These are phyloP conservation scores for Alauda arvensis DNA, from an alignment of 2,797 vertebrate genomes.

Conservation along the genomic window DNA sequence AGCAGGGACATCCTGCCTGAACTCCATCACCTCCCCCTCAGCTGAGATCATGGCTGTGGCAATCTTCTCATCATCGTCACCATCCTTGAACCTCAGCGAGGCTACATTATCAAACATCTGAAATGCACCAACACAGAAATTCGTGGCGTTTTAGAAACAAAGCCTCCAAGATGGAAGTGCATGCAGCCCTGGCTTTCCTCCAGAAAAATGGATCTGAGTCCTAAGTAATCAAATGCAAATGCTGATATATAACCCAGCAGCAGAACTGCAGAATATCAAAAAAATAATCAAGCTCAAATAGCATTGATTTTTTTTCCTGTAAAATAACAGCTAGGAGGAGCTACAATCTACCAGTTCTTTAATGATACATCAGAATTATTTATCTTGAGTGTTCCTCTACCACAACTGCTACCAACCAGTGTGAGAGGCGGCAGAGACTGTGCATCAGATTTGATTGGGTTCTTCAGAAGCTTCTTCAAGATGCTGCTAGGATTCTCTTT, in stretches of 20 bases:
- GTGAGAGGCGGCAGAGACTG: background rate
- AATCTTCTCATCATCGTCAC: conserved; percentile 73
- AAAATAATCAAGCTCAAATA: background rate
- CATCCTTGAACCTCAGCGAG: conserved; percentile 80
- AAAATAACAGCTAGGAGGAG: background rate
- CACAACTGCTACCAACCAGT: background rate
- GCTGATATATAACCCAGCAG: background rate
- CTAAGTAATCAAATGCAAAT: background rate
- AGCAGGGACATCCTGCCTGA: conserved; percentile 76
- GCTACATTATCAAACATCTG: conserved; percentile 97
- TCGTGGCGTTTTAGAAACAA: background rate
- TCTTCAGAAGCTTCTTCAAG: background rate
- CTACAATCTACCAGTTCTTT: background rate
- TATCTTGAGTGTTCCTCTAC: background rate
- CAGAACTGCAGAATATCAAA: background rate
- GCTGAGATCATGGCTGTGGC: conserved; percentile 90
- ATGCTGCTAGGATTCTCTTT: background rate
- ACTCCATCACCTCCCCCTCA: conserved; percentile 89
- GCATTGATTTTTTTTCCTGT: background rate
- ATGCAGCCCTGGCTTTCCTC: background rate
- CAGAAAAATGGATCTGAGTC: background rate
- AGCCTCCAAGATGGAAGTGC: background rate
- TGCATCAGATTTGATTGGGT: background rate
- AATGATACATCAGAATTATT: background rate
- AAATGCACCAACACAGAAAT: background rate